Evolutionary conservation across 2,888 invertebrate genomes (phyloP).

Genomic region (Psylliodes chrysocephalus): DNA sequence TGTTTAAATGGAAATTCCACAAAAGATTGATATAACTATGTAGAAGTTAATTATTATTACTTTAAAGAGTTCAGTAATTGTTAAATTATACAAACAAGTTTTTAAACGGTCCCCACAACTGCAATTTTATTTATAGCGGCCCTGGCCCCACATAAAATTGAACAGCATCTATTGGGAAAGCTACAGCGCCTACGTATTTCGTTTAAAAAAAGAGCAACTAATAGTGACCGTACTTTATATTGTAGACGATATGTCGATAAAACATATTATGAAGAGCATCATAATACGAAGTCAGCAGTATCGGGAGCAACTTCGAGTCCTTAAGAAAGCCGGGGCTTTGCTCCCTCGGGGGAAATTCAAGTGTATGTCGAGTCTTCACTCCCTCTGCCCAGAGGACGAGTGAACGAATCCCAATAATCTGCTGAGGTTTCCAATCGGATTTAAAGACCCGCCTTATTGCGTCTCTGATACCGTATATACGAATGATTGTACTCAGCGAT

Average conservation of each 20-base stretch:
- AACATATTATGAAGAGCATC: constrained; percentile 41
- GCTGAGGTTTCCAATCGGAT: constrained; percentile 60
- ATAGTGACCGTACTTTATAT: constrained; percentile 10
- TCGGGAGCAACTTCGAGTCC: constrained; percentile 35
- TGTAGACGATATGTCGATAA: constrained; percentile 29
- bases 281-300: constrained; percentile 45
- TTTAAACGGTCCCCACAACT: too few relatives aligned
- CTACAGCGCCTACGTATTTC: background rate
- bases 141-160: too few relatives aligned
- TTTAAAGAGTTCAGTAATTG: too few relatives aligned
- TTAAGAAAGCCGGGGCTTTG: constrained; percentile 40
- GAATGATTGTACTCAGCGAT: constrained; percentile 51
- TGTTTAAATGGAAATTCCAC: too few relatives aligned
- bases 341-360: constrained; percentile 56
- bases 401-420: constrained; percentile 60
- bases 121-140: too few relatives aligned
- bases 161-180: too few relatives aligned
- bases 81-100: too few relatives aligned
- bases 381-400: constrained; percentile 52
- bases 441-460: constrained; percentile 58
- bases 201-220: constrained; percentile 6
- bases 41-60: too few relatives aligned
- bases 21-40: too few relatives aligned
- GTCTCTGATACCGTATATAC: constrained; percentile 49
- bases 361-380: constrained; percentile 48